These are phyloP conservation scores for Lasiurus cinereus DNA, from an alignment of 2,113 vertebrate species.

Conservation along the genomic window DNA sequence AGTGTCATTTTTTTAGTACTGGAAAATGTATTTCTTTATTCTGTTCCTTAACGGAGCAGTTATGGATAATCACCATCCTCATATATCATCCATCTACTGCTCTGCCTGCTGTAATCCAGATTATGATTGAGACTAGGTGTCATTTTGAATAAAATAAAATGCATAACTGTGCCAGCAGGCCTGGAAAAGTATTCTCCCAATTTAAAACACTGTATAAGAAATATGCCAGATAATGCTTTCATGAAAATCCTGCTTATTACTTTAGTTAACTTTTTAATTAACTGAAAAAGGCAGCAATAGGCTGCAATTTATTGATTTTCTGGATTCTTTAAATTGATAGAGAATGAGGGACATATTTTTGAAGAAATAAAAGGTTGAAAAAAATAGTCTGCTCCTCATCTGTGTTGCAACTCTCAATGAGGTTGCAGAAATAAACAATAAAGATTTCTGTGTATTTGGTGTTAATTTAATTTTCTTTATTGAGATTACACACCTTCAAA, in stretches of 20 bases:
- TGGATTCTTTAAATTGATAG: not conserved
- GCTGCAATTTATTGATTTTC: not conserved
- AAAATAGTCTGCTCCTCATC: not conserved
- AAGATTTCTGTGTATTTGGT: not conserved
- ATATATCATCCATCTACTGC: not conserved
- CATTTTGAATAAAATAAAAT: conserved; percentile 58
- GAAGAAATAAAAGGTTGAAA: not conserved
- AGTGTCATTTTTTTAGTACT: conserved; percentile 25
- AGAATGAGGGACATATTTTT: conserved; percentile 5
- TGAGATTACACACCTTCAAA: not conserved
- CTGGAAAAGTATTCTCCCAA: conserved; percentile 42
- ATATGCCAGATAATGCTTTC: not conserved
- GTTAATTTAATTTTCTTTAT: conserved; percentile 25
- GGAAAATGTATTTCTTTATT: conserved; percentile 17
- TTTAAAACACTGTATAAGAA: not conserved
- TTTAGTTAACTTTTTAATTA: conserved; percentile 28
- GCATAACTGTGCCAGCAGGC: not conserved
- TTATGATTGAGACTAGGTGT: not conserved
- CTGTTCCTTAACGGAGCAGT: not conserved
- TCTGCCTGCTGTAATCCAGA: not conserved
- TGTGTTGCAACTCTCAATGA: not conserved
- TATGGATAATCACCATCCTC: conserved; percentile 1
- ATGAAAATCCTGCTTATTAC: not conserved
- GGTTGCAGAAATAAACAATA: conserved; percentile 6
- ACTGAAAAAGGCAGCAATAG: not conserved